Evolutionary conservation across 1,140 invertebrate genomes (phyloP).

Genomic region (Sitophilus oryzae): DNA sequence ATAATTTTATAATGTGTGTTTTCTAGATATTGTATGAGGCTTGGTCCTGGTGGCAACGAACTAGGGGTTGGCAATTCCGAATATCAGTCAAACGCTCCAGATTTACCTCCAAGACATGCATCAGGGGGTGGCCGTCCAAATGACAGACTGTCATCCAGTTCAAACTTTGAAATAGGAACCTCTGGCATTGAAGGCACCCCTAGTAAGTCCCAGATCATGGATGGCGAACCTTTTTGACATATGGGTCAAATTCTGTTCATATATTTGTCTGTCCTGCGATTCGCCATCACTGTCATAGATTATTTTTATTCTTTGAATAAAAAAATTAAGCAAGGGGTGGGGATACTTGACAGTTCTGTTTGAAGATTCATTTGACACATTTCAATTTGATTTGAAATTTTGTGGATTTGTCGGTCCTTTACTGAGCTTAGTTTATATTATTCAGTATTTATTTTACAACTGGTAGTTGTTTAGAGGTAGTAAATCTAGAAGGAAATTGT

Average conservation of each 20-base stretch:
- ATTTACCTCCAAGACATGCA: conserved; percentile 59
- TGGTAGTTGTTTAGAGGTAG: too few species aligned
- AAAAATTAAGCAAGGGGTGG: too few species aligned
- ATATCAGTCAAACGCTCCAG: conserved; percentile 53
- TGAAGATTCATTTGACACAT: too few species aligned
- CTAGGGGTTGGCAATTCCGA: conserved; percentile 39
- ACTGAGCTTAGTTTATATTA: too few species aligned
- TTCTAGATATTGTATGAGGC: conserved; percentile 48
- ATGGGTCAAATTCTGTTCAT: too few species aligned
- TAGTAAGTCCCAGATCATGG: conserved; percentile 18
- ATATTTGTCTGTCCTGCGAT: too few species aligned
- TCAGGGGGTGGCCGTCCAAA: conserved; percentile 39
- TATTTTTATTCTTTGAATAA: background rate
- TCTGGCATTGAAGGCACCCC: conserved; percentile 32
- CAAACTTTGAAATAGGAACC: conserved; percentile 55
- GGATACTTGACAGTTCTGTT: too few species aligned
- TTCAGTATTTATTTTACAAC: too few species aligned
- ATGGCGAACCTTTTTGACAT: too few species aligned
- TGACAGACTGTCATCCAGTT: conserved; percentile 48
- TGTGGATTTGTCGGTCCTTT: too few species aligned
- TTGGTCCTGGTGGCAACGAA: conserved; percentile 30
- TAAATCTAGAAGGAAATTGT: too few species aligned
- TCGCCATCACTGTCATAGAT: background rate
- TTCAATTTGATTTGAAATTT: too few species aligned
- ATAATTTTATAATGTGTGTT: background rate